Percentiles rank a stretch among this genome's conserved stretches.
These are phyloP conservation scores for Perithous albicinctus DNA, from an alignment of 2,888 invertebrate species.

Conservation along the genomic window DNA sequence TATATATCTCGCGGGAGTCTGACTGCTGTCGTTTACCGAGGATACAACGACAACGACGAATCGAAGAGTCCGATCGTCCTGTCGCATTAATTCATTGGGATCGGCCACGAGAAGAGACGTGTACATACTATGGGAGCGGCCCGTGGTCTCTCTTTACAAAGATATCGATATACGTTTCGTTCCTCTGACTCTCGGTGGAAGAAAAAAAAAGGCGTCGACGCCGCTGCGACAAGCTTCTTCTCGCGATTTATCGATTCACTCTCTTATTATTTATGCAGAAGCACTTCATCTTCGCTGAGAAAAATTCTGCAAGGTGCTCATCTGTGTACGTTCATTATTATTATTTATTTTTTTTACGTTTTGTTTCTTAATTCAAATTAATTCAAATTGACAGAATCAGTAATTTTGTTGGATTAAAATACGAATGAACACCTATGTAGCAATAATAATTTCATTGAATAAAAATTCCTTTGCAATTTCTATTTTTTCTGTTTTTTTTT, in stretches of 20 bases:
- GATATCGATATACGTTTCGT: constrained; percentile 54
- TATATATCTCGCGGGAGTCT: constrained; percentile 60
- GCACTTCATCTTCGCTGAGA: background rate
- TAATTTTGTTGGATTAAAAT: background rate
- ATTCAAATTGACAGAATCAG: background rate
- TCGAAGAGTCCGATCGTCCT: constrained; percentile 51
- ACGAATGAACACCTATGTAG: no score
- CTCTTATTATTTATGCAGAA: constrained; percentile 49
- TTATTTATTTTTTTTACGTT: background rate
- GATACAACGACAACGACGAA: constrained; percentile 54
- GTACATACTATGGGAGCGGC: constrained; percentile 29
- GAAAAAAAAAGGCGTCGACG: constrained; percentile 63
- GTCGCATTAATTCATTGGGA: constrained; percentile 66
- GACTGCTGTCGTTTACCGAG: constrained; percentile 65
- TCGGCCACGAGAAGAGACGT: constrained; percentile 33
- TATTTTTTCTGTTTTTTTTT: no score
- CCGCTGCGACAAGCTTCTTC: constrained; percentile 56
- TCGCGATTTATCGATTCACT: constrained; percentile 60
- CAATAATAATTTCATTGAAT: no score
- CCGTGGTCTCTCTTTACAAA: constrained; percentile 8
- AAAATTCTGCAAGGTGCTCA: background rate
- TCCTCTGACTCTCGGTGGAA: background rate
- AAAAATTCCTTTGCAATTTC: no score
- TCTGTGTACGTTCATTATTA: background rate
- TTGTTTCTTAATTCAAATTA: background rate